A percentile compares a stretch with the other conserved stretches of the same genome.
Conservation (phyloP, 2,797 vertebrate species). For the Gouania willdenowi region DNA sequence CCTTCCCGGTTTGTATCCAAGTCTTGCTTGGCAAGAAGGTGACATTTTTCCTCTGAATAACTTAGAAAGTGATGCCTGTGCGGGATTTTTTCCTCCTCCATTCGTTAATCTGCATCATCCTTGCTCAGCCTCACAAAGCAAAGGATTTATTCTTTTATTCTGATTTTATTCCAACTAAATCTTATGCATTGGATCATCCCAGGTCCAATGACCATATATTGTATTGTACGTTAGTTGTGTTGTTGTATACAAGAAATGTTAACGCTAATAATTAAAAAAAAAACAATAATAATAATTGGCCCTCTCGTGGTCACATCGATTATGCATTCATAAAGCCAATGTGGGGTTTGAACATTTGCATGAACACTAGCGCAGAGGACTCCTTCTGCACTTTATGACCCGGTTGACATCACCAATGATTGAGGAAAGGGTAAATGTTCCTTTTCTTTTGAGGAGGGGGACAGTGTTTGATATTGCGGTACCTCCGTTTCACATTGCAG, state of each 20-base stretch:
- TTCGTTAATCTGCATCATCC: slow-evolving; percentile 62
- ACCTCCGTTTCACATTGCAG: slow-evolving; percentile 44
- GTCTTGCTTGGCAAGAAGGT: slow-evolving; percentile 14
- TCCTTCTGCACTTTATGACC: slow-evolving; percentile 48
- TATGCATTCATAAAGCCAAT: slow-evolving; percentile 17
- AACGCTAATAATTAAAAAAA: no score
- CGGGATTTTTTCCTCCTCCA: slow-evolving; percentile 49
- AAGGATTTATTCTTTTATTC: slow-evolving; percentile 53
- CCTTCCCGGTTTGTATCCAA: slow-evolving; percentile 4
- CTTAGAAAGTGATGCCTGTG: slow-evolving; percentile 64
- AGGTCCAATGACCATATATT: no score
- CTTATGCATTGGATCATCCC: slow-evolving; percentile 38
- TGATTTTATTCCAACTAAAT: slow-evolving; percentile 30
- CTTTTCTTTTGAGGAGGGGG: slow-evolving; percentile 23
- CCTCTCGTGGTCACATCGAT: slow-evolving; percentile 26
- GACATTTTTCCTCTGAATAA: slow-evolving; percentile 49
- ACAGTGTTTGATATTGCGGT: slow-evolving; percentile 57
- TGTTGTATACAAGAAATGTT: no score
- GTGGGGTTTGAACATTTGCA: slow-evolving; percentile 26
- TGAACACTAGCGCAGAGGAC: slow-evolving; percentile 39
- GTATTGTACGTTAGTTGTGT: slow-evolving; percentile 49
- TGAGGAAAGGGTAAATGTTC: slow-evolving; percentile 34
- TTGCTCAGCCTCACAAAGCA: no score
- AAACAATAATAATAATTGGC: slow-evolving; percentile 50
- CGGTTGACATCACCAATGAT: slow-evolving; percentile 53